Evolutionary conservation across 2,888 invertebrate genomes (phyloP), one percentile per base, ranked within the genome.

Genomic region (Notodonta dromedarius): DNA sequence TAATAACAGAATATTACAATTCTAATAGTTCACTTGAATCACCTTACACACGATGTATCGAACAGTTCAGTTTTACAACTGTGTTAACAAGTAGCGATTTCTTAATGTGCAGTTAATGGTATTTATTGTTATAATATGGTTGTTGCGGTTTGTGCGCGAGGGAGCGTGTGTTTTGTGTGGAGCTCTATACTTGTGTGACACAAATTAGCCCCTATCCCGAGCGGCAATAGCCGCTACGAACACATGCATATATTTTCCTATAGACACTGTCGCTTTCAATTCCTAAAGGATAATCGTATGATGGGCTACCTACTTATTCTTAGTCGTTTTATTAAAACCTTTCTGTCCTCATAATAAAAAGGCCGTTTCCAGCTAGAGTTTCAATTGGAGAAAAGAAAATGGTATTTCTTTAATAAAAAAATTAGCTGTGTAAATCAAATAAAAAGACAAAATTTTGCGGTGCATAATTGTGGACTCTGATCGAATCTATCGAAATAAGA

Each of bases 121-220:
- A 39, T 60, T 67, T 71, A 67, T 61, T 65, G 62, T 60, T 57
- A 63, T 52, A 12, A 61, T 62, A 70, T 73, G 39, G 55, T 71
- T 69, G 69, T 74, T 57, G 64, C 67, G 70, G 62, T 66, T 69
- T 69, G 66, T 61, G 59, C 66, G 69, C 69, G 64, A 67, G 63
- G 62, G 71, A 83, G 83, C 91, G 91, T 90, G 88, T 87, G 85
- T 66, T 79, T 75, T 82, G 84, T 77, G 76, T 83, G 85, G 81
- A 82, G 82, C 78, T 76, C 79, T 78, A 75, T 76, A 82, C 80
- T 84, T 88, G 81, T 89, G 78, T 90, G 89, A 82, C 79, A 82
- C 70, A 72, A 73, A 78, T 79, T 73, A 81, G 78, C 65, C 76
- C 71, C 73, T 74, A 76, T 80, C 70, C 75, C 69, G 74, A 61